Evolutionary conservation across 2,888 invertebrate species (phyloP), one percentile per base, ranked within the genome.

Genomic region (Nomada goodeniana): DNA sequence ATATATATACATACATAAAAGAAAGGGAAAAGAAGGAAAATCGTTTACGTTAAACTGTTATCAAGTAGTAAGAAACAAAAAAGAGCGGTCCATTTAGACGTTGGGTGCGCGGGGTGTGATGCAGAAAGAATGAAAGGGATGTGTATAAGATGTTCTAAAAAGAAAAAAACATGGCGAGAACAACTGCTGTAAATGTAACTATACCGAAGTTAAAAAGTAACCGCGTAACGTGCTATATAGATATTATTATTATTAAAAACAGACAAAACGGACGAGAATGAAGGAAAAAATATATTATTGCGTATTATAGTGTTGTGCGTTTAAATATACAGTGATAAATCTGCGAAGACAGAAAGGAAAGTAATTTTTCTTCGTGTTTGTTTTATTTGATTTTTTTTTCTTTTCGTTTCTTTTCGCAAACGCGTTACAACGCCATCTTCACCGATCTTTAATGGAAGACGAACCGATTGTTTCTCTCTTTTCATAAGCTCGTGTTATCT

Each of bases 381-480:
- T 36, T 36, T 36, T 36, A 36, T 36, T 36, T 29, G 11, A 4
- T 23, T 29, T 44, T 11, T 11, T 42, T 1, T 36, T 29, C 0
- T 26, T 67, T 44, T 69, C 61, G n/a, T n/a, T 1, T 26, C 26
- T 26, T 26, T 26, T 26, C 26, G 53, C 55, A 80, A 55, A 55
- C 91, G 20, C 91, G 90, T 91, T 92, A 60, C 89, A 93, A 93
- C 93, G 93, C 92, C 93, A 93, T 93, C 20, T 60, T 89, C 88
- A 90, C 85, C 91, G 90, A 93, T 91, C 90, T 50, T 36, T 18
- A 42, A 89, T 91, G 84, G 80, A 76, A 88, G 68, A 72, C 68
- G 64, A 76, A 88, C 84, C 88, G 84, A 89, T 83, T 5, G 11
- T 68, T 68, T 60, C 47, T 67, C 23, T 87, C 88, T 87, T 65